Evolutionary conservation across 2,888 invertebrate genomes (phyloP), one percentile per base, ranked within the genome.

Genomic region (Andrena bicolor): DNA sequence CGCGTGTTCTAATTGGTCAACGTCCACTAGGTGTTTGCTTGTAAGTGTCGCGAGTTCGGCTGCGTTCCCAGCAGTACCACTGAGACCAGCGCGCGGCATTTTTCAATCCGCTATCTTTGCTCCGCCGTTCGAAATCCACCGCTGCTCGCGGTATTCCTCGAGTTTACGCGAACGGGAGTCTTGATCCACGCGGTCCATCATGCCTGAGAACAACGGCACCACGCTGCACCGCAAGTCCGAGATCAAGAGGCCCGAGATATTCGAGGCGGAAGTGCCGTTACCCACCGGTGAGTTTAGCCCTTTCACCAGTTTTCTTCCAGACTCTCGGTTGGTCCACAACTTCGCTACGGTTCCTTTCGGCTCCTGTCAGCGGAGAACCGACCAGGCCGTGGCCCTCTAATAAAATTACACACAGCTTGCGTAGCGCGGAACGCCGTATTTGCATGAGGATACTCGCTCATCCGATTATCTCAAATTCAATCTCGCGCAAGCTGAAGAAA

Each of bases 11-110:
- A 88, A 92, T 92, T 92, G 91, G 91, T 72, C 86, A 71, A 83
- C 75, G 79, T 82, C 75, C 78, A 74, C 87, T 85, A 90, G 90
- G 91, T 90, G 89, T 89, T 86, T 81, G 90, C 84, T 69, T 89
- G 90, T 90, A 91, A 92, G 91, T 91, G 90, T 87, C 89, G 86
- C 73, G 86, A 83, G 87, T 87, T 86, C 82, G 88, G 68, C 76
- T 83, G 86, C 85, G 76, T 86, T 89, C 76, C 87, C 85, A 84
- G 89, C 91, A 92, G 92, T 92, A 82, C 78, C 87, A 79, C 86
- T 89, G 88, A 86, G 88, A 88, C 87, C 86, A 84, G 83, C 82
- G 85, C 69, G 73, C 69, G 69, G 63, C 23, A 23, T 58, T 23
- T 72, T 16, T 35, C 53, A 20, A 60, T n/a, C 1, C 65, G 26